Evolutionary conservation across 2,797 vertebrate species (phyloP).

Genomic region (Esox masquinongy): DNA sequence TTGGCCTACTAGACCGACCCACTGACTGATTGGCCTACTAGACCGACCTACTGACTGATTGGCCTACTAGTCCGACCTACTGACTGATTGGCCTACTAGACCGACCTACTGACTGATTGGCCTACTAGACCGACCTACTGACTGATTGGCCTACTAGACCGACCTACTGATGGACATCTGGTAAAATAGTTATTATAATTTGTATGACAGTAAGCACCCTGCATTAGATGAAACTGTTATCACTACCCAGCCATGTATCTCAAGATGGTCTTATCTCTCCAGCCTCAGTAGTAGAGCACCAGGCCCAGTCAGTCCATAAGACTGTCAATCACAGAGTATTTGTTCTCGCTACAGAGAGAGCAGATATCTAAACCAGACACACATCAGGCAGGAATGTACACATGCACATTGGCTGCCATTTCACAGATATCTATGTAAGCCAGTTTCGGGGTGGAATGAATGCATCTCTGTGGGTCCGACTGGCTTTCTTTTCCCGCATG

Average conservation of each 20-base stretch:
- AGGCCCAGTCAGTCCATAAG: slow-evolving; percentile 32
- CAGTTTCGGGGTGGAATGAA: slow-evolving; percentile 36
- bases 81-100: no score
- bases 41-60: no score
- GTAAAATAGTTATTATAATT: slow-evolving; percentile 4
- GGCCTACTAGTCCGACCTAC: no score
- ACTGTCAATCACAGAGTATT: slow-evolving; percentile 42
- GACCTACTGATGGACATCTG: background rate
- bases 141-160: background rate
- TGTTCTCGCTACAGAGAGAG: slow-evolving; percentile 28
- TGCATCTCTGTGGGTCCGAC: slow-evolving; percentile 44
- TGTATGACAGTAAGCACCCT: background rate
- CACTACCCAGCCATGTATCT: slow-evolving; percentile 12
- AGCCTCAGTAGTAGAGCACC: slow-evolving; percentile 23
- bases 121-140: no score
- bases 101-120: no score
- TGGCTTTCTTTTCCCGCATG: slow-evolving; percentile 28
- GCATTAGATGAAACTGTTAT: background rate
- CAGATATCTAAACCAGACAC: slow-evolving; percentile 35
- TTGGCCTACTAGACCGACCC: no score
- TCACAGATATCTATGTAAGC: slow-evolving; percentile 22
- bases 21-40: no score
- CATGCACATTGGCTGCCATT: slow-evolving; percentile 2
- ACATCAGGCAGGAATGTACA: background rate
- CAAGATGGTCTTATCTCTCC: slow-evolving; percentile 43